A percentile compares a stretch with the other conserved stretches of the same genome.
Conservation (phyloP, 2,113 vertebrate species). For the Meriones unguiculatus region DNA sequence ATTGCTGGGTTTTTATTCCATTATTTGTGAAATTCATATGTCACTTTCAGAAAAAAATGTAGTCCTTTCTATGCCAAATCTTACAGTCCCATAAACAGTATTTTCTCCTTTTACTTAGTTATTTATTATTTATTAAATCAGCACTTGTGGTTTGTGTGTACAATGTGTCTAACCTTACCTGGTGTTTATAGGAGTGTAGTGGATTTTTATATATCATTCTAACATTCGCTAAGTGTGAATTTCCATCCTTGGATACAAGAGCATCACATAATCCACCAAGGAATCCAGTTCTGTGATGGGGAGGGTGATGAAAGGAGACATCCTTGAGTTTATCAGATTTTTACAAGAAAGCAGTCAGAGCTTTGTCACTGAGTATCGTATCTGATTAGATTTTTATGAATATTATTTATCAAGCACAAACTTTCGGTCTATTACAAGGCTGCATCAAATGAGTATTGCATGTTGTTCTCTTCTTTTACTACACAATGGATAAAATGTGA, state of each 20-base stretch:
- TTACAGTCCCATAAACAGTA: background rate
- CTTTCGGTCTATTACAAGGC: background rate
- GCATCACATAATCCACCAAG: background rate
- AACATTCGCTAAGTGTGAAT: background rate
- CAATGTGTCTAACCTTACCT: background rate
- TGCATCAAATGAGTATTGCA: background rate
- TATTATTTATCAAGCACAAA: background rate
- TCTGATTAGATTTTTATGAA: background rate
- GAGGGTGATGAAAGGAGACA: background rate
- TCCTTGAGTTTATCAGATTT: background rate
- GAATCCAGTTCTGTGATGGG: background rate
- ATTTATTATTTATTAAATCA: background rate
- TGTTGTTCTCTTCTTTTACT: background rate
- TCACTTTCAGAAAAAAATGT: background rate
- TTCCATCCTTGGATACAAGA: background rate
- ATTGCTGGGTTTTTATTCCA: background rate
- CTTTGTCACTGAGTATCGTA: background rate
- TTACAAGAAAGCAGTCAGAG: background rate
- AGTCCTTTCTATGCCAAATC: background rate
- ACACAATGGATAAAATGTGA: background rate
- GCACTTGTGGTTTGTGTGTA: background rate
- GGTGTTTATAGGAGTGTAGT: background rate
- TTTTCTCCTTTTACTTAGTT: background rate
- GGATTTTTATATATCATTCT: background rate
- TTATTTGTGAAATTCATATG: background rate